Percentiles rank a stretch among this genome's conserved stretches.
Evolutionary conservation across 1,140 invertebrate species (phyloP).

Genomic region (Drosophila murphyi): DNA sequence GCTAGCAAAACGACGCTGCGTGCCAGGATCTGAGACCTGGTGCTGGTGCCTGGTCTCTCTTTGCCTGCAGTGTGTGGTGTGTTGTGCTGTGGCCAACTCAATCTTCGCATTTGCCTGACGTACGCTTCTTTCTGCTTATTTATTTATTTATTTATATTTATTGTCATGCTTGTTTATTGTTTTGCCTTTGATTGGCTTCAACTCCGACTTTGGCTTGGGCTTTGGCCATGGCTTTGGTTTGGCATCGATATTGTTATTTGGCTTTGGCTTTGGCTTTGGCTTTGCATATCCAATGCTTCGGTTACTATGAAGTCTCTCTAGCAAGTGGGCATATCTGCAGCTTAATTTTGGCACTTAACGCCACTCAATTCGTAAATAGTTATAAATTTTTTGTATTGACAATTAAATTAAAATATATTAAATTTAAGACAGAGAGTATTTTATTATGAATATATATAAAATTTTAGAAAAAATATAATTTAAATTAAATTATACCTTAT

Average conservation of each 20-base stretch:
- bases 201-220: slow-evolving; percentile 23
- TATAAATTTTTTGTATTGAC: no score
- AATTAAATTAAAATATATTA: no score
- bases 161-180: slow-evolving; percentile 81
- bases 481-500: no score
- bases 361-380: no score
- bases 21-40: slow-evolving; percentile 6
- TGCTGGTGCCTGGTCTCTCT: background rate
- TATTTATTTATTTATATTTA: slow-evolving; percentile 79
- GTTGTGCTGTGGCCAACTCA: slow-evolving; percentile 17
- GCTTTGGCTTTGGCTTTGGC: slow-evolving; percentile 9
- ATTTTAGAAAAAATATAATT: no score
- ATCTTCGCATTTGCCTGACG: slow-evolving; percentile 45
- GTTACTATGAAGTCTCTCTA: slow-evolving; percentile 3
- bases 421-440: no score
- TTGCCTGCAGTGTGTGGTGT: background rate
- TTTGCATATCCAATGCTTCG: slow-evolving; percentile 19
- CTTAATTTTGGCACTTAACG: background rate
- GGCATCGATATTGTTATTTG: background rate
- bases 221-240: slow-evolving; percentile 1
- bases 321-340: background rate
- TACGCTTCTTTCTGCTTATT: slow-evolving; percentile 46
- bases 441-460: no score
- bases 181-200: slow-evolving; percentile 72
- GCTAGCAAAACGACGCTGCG: slow-evolving; percentile 40